Evolutionary conservation across 2,797 vertebrate species (phyloP).

Genomic region (Hephaestus fuliginosus): DNA sequence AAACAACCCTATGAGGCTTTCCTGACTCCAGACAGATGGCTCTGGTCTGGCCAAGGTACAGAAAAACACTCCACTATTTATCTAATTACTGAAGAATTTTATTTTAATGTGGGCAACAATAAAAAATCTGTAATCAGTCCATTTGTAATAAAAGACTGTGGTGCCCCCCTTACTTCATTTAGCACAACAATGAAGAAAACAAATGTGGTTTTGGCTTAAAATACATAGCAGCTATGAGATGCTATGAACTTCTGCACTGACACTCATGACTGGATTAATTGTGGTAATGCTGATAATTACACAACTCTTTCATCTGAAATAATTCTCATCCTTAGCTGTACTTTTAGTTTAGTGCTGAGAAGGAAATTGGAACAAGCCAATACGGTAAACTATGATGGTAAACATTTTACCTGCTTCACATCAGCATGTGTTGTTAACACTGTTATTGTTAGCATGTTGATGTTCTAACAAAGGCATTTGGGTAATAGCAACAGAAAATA

Average conservation of each 20-base stretch:
- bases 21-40: conserved; percentile 1
- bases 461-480: background rate
- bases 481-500: background rate
- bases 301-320: background rate
- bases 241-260: background rate
- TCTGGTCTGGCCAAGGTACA: background rate
- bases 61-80: background rate
- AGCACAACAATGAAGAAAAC: background rate
- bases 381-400: background rate
- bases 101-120: background rate
- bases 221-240: too few relatives aligned
- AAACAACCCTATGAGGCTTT: conserved; percentile 11
- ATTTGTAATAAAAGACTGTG: background rate
- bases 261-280: background rate
- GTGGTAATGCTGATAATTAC: background rate
- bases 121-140: background rate
- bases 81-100: background rate
- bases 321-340: background rate
- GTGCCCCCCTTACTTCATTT: background rate
- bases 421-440: background rate
- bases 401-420: background rate
- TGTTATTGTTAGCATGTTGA: background rate
- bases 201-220: background rate
- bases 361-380: background rate
- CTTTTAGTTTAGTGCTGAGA: background rate